Percentiles rank a stretch among this genome's conserved stretches.
These are phyloP conservation scores for Chrysolina haemoptera DNA, from an alignment of 2,888 invertebrate species.

Conservation along the genomic window DNA sequence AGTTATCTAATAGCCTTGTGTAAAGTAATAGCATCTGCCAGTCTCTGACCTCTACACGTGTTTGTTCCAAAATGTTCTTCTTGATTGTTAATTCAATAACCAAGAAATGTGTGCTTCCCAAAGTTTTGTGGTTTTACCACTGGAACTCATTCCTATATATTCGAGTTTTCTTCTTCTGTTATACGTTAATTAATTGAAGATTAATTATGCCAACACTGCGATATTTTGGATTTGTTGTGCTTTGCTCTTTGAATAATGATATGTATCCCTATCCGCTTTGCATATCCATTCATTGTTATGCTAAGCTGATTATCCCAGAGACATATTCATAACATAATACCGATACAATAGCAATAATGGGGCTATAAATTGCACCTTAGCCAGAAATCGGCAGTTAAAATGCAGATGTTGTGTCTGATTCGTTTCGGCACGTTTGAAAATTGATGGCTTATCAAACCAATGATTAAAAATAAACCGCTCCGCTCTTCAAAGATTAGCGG, in stretches of 20 bases:
- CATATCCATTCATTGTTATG: constrained; percentile 14
- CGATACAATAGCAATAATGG: constrained; percentile 1
- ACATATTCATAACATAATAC: neutral
- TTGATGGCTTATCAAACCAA: neutral
- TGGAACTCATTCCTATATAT: too few relatives aligned
- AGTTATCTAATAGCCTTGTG: too few relatives aligned
- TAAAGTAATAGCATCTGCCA: too few relatives aligned
- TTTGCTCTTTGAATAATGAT: neutral
- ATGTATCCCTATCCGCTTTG: neutral
- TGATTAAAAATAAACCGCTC: neutral
- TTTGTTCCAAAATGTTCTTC: too few relatives aligned
- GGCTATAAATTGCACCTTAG: constrained; percentile 4
- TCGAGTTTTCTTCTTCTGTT: neutral
- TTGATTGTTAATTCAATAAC: too few relatives aligned
- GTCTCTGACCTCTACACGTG: too few relatives aligned
- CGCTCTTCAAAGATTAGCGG: neutral
- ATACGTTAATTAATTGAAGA: neutral
- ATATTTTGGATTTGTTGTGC: neutral
- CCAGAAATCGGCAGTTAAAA: neutral
- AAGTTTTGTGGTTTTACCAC: too few relatives aligned
- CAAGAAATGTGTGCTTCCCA: too few relatives aligned
- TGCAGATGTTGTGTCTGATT: neutral
- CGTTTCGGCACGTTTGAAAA: neutral
- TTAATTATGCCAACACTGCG: neutral
- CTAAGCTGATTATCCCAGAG: neutral